Percentiles rank a stretch among this genome's conserved stretches.
phyloP scores from a whole-genome alignment of 2,113 vertebrate genomes.

The Entomyzon cyanotis region DNA sequence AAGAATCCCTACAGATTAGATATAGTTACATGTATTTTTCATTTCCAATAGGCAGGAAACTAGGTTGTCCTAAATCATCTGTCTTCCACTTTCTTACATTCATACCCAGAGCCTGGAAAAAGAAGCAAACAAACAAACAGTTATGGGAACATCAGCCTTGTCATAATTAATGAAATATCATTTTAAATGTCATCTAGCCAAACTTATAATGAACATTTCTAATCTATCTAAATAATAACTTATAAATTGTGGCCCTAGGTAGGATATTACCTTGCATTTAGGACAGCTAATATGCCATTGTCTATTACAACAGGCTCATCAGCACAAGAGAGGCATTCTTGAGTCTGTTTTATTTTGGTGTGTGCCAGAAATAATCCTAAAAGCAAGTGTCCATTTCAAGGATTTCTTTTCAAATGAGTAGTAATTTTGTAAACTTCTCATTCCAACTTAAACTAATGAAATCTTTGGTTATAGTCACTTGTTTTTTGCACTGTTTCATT shows the following conservation, averaged over 20 bases:
- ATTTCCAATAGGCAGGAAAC: constrained; percentile 12
- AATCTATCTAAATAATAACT: not conserved
- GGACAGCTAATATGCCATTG: not conserved
- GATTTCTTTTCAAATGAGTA: not conserved
- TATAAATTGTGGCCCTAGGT: constrained; percentile 5
- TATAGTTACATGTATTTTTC: constrained; percentile 16
- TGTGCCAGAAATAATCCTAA: not conserved
- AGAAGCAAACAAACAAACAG: not conserved
- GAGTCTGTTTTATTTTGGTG: not conserved
- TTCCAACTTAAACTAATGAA: not conserved
- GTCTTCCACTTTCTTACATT: not conserved
- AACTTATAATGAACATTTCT: not conserved
- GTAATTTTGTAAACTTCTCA: not conserved
- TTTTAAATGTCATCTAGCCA: constrained; percentile 38
- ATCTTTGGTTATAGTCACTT: not conserved
- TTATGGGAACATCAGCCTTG: constrained; percentile 2
- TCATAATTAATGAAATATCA: constrained; percentile 30
- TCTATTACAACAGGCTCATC: not conserved
- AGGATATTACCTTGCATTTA: not conserved
- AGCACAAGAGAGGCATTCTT: not conserved
- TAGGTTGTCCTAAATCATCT: constrained; percentile 5
- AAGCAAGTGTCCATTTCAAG: not conserved
- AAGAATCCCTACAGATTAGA: not conserved
- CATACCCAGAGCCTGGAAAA: not conserved
- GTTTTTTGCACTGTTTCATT: not conserved